Base-by-base conservation (phyloP, 2,888 invertebrate genomes). In the Allolobophora icterica region DNA sequence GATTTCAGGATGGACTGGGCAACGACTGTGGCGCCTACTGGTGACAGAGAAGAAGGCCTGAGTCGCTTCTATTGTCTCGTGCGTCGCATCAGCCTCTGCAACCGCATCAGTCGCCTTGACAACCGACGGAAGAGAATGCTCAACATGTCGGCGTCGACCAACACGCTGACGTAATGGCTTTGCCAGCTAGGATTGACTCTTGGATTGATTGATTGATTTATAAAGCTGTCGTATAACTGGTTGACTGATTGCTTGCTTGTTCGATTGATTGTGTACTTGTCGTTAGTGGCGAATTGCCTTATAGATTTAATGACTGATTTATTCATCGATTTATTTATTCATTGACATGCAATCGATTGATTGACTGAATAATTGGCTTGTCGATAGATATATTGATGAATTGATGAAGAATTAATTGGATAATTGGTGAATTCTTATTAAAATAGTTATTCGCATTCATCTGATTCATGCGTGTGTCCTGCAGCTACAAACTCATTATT, bases 21-120 rank as follows among this genome's bases (percentile, higher is more conserved):
- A 0, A 24, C 87, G 35, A 38, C 34, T 24, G 21, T 38, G 87
- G 6, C 35, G 87, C 21, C 34, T 0, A 24, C 87, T 38, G 87
- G 87, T 38, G 34, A 33, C 87, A 38, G 87, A 34, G 87, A 87
- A 38, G 87, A 87, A 38, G 87, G 38, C 19, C 4, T 35, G 24
- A 5, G 35, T 87, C 34, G 87, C 34, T 87, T 87, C 35, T 87
- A 87, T 87, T 33, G 87, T 24, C 34, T 87, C 6, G 38, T 87
- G 87, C 87, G 87, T 38, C 87, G 87, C 24, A 38, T 87, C 87
- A 87, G 87, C 34, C 34, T 87, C 87, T 87, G 87, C 87, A 87
- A 87, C 87, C 35, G 87, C 34, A 35, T 34, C 87, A 38, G 35
- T 34, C 87, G 34, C 35, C 38, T 38, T 34, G 87, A 87, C 87